Evolutionary conservation across 2,797 vertebrate genomes (phyloP).

Genomic region (Lepus oiostolus): DNA sequence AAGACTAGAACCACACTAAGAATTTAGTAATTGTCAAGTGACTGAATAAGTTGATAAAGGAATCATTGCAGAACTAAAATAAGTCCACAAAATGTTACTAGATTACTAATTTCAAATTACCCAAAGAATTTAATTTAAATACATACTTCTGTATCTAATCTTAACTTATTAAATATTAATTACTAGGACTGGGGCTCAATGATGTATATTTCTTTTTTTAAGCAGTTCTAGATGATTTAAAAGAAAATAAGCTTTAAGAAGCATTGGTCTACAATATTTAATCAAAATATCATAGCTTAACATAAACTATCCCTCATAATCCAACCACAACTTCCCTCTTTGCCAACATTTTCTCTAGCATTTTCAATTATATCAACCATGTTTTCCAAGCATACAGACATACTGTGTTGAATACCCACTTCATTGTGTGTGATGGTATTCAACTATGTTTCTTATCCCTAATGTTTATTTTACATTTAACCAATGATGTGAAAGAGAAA

Average conservation of each 20-base stretch:
- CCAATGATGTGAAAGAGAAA: neutral
- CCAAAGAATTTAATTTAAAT: neutral
- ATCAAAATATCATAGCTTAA: neutral
- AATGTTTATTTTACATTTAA: neutral
- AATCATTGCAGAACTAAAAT: neutral
- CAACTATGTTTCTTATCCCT: neutral
- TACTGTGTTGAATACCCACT: neutral
- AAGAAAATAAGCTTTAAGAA: neutral
- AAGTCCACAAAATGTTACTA: neutral
- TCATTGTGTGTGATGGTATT: neutral
- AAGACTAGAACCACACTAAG: neutral
- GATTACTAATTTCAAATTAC: neutral
- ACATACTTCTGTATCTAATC: neutral
- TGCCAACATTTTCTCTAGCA: too few relatives aligned
- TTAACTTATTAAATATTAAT: conserved; percentile 11
- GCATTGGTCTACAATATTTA: neutral
- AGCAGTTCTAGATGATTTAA: neutral
- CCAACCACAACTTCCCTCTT: neutral
- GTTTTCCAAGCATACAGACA: neutral
- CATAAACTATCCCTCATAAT: neutral
- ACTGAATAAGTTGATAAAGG: neutral
- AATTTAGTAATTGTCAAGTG: neutral
- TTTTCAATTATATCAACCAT: neutral
- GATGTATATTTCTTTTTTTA: neutral
- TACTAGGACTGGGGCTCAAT: neutral